Evolutionary conservation across 2,113 vertebrate genomes (phyloP).

Genomic region (Hemicordylus capensis): DNA sequence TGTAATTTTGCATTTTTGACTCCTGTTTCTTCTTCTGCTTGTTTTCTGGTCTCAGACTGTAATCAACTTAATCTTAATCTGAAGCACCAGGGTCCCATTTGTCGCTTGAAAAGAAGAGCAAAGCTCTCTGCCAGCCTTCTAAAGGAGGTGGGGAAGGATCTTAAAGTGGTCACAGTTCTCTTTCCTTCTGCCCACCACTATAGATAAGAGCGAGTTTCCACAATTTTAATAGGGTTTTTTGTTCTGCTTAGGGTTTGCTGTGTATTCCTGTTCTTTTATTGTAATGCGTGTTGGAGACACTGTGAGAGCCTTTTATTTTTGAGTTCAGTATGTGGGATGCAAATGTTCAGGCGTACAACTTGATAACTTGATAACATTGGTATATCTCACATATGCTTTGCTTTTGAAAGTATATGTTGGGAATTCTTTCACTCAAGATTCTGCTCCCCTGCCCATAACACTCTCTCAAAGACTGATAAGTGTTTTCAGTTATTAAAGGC

Average conservation of each 20-base stretch:
- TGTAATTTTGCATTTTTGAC: too few species aligned
- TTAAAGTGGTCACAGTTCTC: not conserved
- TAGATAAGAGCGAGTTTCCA: not conserved
- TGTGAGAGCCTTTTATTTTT: not conserved
- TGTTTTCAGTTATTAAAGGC: constrained; percentile 23
- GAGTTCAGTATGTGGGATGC: not conserved
- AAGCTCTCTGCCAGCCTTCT: not conserved
- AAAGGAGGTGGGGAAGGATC: not conserved
- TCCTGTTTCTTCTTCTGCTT: too few species aligned
- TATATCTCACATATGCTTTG: not conserved
- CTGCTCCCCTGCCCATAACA: not conserved
- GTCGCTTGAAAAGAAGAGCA: not conserved
- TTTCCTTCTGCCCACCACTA: too few species aligned
- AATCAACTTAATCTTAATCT: too few species aligned
- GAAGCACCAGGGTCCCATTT: not conserved
- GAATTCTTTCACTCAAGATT: not conserved
- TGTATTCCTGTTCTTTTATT: not conserved
- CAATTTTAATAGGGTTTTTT: not conserved
- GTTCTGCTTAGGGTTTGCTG: not conserved
- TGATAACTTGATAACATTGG: not conserved
- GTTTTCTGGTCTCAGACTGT: too few species aligned
- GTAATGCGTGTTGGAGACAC: not conserved
- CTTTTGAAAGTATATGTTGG: not conserved
- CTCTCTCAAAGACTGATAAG: not conserved
- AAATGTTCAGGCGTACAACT: not conserved